Evolutionary conservation across 2,797 vertebrate species (phyloP).

Genomic region (Sebastes trivittatus): DNA sequence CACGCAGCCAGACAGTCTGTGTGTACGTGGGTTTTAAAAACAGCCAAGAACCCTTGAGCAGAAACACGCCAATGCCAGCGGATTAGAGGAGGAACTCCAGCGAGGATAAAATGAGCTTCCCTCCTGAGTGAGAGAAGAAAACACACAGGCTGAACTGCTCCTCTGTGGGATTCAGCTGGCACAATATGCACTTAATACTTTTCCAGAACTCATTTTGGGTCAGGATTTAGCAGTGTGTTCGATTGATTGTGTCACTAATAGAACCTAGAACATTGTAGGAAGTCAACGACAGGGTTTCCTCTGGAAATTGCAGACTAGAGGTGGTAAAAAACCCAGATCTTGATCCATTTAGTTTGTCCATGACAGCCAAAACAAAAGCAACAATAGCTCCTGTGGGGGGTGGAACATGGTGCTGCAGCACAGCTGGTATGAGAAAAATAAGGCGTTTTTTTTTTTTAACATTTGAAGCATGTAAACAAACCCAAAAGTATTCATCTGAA

Average conservation of each 20-base stretch:
- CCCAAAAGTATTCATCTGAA: too few relatives aligned
- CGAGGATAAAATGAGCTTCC: slow-evolving; percentile 34
- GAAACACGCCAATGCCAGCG: slow-evolving; percentile 12
- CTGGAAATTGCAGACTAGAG: neutral
- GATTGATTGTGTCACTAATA: neutral
- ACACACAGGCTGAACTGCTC: neutral
- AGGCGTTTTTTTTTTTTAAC: too few relatives aligned
- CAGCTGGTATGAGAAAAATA: too few relatives aligned
- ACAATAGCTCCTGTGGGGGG: neutral
- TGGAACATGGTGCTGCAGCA: too few relatives aligned
- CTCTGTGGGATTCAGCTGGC: neutral
- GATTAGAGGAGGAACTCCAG: slow-evolving; percentile 26
- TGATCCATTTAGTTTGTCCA: neutral
- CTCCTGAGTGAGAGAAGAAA: slow-evolving; percentile 7
- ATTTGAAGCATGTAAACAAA: too few relatives aligned
- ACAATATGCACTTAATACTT: neutral
- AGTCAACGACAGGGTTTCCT: neutral
- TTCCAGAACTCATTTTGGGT: neutral
- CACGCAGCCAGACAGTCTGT: slow-evolving; percentile 28
- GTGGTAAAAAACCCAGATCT: neutral
- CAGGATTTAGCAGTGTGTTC: neutral
- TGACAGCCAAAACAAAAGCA: neutral
- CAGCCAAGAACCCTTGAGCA: slow-evolving; percentile 12
- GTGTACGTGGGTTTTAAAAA: slow-evolving; percentile 29
- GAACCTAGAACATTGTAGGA: neutral